Conservation (phyloP, 1,140 invertebrate species). For the Heliothis virescens region DNA sequence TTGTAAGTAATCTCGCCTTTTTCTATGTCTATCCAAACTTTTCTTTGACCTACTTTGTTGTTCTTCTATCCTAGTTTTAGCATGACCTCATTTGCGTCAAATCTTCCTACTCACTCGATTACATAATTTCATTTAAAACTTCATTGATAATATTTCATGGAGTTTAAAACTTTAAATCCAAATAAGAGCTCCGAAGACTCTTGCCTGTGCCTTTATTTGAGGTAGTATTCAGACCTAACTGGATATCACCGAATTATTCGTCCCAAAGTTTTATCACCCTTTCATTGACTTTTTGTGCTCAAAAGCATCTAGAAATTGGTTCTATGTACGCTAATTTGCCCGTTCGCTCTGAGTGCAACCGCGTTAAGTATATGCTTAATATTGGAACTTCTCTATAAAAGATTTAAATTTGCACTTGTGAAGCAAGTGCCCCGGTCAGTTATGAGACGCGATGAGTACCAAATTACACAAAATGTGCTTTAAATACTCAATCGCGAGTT, state of each 20-base stretch:
- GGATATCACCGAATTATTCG: no score
- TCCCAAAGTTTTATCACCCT: constrained; percentile 10
- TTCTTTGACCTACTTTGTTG: neutral
- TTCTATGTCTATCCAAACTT: neutral
- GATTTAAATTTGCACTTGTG: constrained; percentile 10
- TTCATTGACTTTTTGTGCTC: constrained; percentile 6
- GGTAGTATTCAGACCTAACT: neutral
- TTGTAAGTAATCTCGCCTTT: neutral
- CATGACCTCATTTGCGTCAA: neutral
- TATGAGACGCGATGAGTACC: constrained; percentile 9
- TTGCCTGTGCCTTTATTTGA: neutral
- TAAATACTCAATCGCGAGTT: constrained; percentile 10
- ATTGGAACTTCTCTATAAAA: neutral
- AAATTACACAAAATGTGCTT: constrained; percentile 2
- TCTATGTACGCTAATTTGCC: constrained; percentile 6
- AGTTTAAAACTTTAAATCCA: neutral
- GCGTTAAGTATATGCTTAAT: constrained; percentile 19
- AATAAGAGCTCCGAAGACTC: neutral
- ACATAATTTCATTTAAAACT: neutral
- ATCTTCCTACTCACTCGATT: neutral
- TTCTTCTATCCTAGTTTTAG: neutral
- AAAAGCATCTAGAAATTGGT: no score
- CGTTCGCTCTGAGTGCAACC: constrained; percentile 27
- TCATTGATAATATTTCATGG: constrained; percentile 13
- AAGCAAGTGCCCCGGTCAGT: constrained; percentile 18